Conservation (phyloP, 2,797 vertebrate species). For the Austrolebias charrua region DNA sequence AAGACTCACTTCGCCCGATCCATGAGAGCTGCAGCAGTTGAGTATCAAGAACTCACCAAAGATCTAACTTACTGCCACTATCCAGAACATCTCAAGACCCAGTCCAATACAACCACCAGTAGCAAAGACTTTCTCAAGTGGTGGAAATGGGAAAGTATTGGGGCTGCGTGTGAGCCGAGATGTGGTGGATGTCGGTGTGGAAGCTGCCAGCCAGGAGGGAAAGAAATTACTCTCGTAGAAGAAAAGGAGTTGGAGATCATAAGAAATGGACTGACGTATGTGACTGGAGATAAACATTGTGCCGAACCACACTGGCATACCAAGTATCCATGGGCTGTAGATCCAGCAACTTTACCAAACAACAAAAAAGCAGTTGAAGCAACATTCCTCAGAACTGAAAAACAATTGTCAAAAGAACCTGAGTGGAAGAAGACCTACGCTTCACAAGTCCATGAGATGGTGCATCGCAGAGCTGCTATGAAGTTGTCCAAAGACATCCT, state of each 20-base stretch:
- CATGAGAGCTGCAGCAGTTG: background rate
- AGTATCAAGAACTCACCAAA: conserved; percentile 1
- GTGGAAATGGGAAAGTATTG: background rate
- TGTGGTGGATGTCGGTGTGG: background rate
- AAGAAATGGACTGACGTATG: background rate
- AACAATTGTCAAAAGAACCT: too few species aligned
- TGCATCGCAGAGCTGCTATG: background rate
- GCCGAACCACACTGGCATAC: background rate
- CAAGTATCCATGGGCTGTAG: background rate
- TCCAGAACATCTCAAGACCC: background rate
- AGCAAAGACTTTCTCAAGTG: background rate
- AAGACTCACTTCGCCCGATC: background rate
- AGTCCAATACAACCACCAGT: background rate
- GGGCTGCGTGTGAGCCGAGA: background rate
- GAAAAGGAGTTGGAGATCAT: background rate
- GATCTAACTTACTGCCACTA: background rate
- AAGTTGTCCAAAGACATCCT: background rate
- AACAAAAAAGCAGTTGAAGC: background rate
- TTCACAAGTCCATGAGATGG: background rate
- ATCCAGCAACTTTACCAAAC: background rate
- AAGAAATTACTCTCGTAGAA: background rate
- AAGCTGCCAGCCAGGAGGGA: background rate
- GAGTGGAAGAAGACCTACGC: background rate
- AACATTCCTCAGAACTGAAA: background rate
- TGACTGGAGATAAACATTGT: background rate